Evolutionary conservation across 64 coral and sea anemone genomes (phyloP), one percentile per base, ranked within the genome.

Genomic region (Actinia tenebrosa): DNA sequence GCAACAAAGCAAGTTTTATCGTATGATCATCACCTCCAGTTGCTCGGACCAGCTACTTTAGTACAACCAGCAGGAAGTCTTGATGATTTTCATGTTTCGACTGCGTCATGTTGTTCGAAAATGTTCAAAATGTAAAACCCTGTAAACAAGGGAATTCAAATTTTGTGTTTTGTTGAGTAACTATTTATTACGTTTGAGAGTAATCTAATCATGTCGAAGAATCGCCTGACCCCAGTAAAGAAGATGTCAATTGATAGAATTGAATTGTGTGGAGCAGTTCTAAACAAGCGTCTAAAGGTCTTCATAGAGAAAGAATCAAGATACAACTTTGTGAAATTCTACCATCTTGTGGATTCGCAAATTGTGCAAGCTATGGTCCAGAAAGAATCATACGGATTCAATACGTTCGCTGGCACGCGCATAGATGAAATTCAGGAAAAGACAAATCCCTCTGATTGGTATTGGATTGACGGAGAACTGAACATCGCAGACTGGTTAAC

Each of bases 341-440:
- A 80, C 27, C 77, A 88, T 56, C 44, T 88, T 26, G 88, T 89
- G 22, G 88, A 89, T 25, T 89, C 88, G 4, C 88, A 89, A 46
- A 89, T 89, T 25, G 88, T 89, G 9, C 64, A 89, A 19, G 44
- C 42, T 3, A 82, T 87, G 90, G 59, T 87, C 4, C 90, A 87
- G 42, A 83, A 87, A 60, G 85, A 91, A 52, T 91, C 90, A 2
- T 92, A 92, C 20, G 91, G 91, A 50, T 92, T 84, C 50, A 88
- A 92, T 44, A 92, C 91, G 9, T 92, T 87, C 60, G 86, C 61
- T 42, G 86, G 86, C 15, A 83, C 86, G 18, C 77, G 91, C 14
- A 61, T 92, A 14, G 91, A 86, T n/a, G 86, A 92, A 62, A 92
- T 88, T n/a, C 91, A 62, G 37, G 64, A 88, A 16, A 58, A 60